A percentile compares a stretch with the other conserved stretches of the same genome.
Evolutionary conservation across 2,113 vertebrate genomes (phyloP).

Genomic region (Phodopus roborovskii): DNA sequence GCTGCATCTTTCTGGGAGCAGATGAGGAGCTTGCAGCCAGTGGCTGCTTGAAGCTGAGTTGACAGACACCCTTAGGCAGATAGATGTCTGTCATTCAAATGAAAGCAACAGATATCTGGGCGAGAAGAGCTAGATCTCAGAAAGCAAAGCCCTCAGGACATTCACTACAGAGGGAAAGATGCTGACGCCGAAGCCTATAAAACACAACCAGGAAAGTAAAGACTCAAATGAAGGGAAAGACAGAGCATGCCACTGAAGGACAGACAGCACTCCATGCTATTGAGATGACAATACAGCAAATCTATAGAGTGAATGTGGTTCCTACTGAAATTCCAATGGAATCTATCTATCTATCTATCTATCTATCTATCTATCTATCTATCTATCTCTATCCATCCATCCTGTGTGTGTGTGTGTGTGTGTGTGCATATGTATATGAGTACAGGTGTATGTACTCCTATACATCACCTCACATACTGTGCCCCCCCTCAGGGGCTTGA

Average conservation of each 20-base stretch:
- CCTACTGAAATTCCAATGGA: not conserved
- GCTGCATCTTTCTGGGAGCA: fast-evolving
- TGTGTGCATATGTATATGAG: not conserved
- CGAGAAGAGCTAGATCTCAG: fast-evolving
- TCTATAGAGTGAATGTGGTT: not conserved
- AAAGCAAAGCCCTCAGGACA: not conserved
- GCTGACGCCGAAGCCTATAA: not conserved
- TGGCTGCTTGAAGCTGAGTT: not conserved
- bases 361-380: not conserved
- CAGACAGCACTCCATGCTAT: not conserved
- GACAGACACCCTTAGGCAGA: not conserved
- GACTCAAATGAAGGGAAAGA: not conserved
- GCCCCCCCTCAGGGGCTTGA: not conserved
- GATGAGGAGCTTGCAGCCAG: not conserved
- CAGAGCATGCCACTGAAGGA: not conserved
- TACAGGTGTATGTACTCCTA: not conserved
- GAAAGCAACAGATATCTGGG: not conserved
- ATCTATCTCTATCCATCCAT: not conserved
- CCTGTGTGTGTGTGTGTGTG: not conserved
- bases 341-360: not conserved
- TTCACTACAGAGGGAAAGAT: not conserved
- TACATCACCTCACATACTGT: not conserved
- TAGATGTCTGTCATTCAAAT: not conserved
- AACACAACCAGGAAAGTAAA: not conserved
- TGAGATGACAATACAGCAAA: not conserved